Evolutionary conservation across 2,113 vertebrate species (phyloP).

Genomic region (Apus apus): DNA sequence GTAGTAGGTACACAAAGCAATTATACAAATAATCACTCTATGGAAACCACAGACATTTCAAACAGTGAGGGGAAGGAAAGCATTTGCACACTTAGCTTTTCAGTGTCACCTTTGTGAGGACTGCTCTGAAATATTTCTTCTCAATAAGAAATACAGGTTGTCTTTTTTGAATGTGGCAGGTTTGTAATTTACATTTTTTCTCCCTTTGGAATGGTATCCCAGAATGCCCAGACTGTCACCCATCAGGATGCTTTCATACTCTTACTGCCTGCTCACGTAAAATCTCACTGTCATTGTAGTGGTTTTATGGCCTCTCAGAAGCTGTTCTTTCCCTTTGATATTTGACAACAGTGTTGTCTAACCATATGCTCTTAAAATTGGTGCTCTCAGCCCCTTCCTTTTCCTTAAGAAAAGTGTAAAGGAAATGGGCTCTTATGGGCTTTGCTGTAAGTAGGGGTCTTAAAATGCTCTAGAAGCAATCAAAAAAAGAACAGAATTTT

Average conservation of each 20-base stretch:
- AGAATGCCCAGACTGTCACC: background rate
- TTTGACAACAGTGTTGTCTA: conserved; percentile 17
- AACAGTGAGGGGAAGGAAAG: background rate
- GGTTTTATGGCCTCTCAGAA: conserved; percentile 26
- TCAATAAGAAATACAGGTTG: background rate
- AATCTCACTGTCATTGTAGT: background rate
- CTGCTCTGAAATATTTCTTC: background rate
- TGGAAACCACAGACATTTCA: background rate
- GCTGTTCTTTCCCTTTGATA: background rate
- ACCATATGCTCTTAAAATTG: background rate
- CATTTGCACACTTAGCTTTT: background rate
- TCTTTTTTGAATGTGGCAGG: background rate
- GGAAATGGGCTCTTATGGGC: background rate
- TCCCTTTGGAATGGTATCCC: background rate
- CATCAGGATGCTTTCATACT: background rate
- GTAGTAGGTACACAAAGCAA: background rate
- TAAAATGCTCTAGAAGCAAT: conserved; percentile 12
- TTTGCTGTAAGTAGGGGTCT: conserved; percentile 10
- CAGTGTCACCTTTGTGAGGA: background rate
- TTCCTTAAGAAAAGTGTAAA: background rate
- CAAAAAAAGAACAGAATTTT: background rate
- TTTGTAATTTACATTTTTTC: background rate
- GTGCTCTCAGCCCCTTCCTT: background rate
- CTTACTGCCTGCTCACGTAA: background rate
- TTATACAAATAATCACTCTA: conserved; percentile 5